Evolutionary conservation across 2,888 invertebrate genomes (phyloP), one percentile per base, ranked within the genome.

Genomic region (Cynaeus angustus): DNA sequence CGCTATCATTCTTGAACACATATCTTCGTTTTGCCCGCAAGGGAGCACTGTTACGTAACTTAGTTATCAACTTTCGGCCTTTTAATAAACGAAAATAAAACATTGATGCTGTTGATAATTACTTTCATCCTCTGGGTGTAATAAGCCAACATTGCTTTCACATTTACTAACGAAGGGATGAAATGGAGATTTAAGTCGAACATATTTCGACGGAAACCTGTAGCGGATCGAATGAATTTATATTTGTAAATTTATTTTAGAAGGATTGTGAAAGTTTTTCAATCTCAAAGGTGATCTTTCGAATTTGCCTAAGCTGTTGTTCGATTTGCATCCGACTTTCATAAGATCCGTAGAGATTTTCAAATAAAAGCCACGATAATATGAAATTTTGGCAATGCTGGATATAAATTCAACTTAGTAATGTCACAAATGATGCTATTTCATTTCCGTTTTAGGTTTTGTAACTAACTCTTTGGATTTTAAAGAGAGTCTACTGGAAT

Each of bases 251-350:
- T 62, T 62, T 50, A 38, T 62, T 62, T 62, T 13, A 37, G 41
- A 50, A 16, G 52, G 33, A 50, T 52, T 52, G 52, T n/a, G 21
- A 43, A 62, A 52, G 52, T 52, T 62, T 62, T 52, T 52, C 62
- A 61, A 62, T 62, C 43, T 62, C 52, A n/a, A 33, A 38, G 41
- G 38, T 41, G 52, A 41, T 62, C 52, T 52, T 16, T 9, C 12
- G 52, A 62, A 62, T 62, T 62, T 62, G 62, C 62, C 50, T 62
- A 52, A 62, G 62, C 62, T 50, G 48, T 62, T 52, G 52, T 41
- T 50, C 59, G 45, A 30, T 59, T 59, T 59, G 46, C 45, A 59
- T 59, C 30, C 43, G 9, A 59, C 43, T 59, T 59, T 59, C 45
- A 45, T 59, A 33, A 46, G 28, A 59, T 59, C 28, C 30, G 45